Evolutionary conservation across 2,888 invertebrate genomes (phyloP), one percentile per base, ranked within the genome.

Genomic region (Uloborus plumipes): DNA sequence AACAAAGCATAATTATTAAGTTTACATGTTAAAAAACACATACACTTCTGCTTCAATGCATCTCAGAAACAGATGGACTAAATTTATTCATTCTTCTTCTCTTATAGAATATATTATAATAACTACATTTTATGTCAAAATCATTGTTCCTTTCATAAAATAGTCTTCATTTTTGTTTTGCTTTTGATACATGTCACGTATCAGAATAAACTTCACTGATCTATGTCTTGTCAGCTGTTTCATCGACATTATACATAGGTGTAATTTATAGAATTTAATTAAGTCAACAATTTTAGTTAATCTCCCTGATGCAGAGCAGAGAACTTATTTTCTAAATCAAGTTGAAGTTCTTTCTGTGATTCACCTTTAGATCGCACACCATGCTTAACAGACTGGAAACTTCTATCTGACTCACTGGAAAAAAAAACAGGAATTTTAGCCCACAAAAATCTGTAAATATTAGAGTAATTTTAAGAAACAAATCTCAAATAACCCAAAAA

Each of bases 301-400:
- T 82, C 75, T 53, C 66, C 76, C 62, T 79, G 79, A 55, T 72
- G 83, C 13, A 83, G 69, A 50, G 84, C 81, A 53, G 84, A 80
- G 50, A 82, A 84, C 77, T 84, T 84, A 49, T 84, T 84, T 82
- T 84, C 84, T 79, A 84, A 62, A 62, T 84, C 84, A 53, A 84
- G 50, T 20, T 74, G 77, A n/a, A 75, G 59, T 67, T 73, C 84
- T 61, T 69, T 73, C 55, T 75, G 74, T 15, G 70, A 50, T 20
- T 79, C 82, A 47, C 73, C 81, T 79, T 84, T 84, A 39, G 84
- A 82, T 13, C 75, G 67, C 0, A 82, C 70, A 18, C 85, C 85
- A 61, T 85, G 82, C 49, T 84, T 85, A 1, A 86, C 86, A 49
- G 85, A 81, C 51, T 84, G 85, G 65, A 86, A 86, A 67, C 72